Evolutionary conservation across 2,888 invertebrate genomes (phyloP), one percentile per base, ranked within the genome.

Genomic region (Selenia dentaria): DNA sequence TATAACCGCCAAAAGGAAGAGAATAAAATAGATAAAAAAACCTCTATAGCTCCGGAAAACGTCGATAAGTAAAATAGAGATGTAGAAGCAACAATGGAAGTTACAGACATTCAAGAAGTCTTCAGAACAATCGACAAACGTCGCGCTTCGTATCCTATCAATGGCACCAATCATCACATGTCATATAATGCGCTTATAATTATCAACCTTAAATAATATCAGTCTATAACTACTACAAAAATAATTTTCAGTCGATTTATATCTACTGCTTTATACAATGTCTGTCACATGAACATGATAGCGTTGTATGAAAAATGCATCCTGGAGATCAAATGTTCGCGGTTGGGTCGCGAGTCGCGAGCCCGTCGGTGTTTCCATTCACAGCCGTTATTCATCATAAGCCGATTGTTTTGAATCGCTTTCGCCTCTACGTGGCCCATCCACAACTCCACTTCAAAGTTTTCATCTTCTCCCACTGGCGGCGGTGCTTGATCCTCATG

Each of bases 401-500:
- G 57, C 59, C 62, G 60, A 60, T 60, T 46, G 40, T 53, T 35
- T 45, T 51, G 29, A 32, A 26, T 25, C 25, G 9, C 12, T 49
- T 36, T 12, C 20, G 4, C 1, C 13, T 32, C 41, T 48, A 82
- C 62, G 76, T 68, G 52, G 82, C 87, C 92, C 85, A 92, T 49
- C 89, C 92, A 77, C 93, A 93, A 69, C 93, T 93, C 95, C 95
- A 94, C 73, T 94, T 93, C 57, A 95, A 91, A 42, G 95, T 94
- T 88, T 96, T 96, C 94, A 96, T 96, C 79, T 93, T 93, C 72
- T 95, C 94, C 96, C 96, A 96, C 74, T 96, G 95, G 60, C 92
- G 88, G 33, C 94, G 93, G 83, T 96, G 96, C 82, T 96, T 96
- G 71, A 95, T 92, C 64, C 96, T 92, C 96, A 96, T 96, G 85